These are phyloP conservation scores for Notechis scutatus DNA, from an alignment of 2,113 vertebrate genomes.

Conservation along the genomic window DNA sequence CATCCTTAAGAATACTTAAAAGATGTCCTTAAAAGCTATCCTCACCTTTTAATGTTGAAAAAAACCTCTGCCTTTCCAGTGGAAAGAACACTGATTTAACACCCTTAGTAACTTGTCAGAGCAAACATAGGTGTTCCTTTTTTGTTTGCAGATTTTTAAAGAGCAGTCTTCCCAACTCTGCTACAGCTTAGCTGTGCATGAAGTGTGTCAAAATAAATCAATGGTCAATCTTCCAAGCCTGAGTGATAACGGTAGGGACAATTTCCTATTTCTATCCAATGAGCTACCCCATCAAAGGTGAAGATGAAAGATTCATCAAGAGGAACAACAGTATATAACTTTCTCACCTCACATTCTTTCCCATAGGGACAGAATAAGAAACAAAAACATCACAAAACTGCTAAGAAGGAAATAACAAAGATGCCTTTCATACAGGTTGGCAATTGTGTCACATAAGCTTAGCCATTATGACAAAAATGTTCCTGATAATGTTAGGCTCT, in stretches of 20 bases:
- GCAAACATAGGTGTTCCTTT: background rate
- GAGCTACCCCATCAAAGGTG: background rate
- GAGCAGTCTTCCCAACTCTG: background rate
- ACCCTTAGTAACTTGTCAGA: background rate
- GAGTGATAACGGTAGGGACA: background rate
- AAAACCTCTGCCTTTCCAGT: background rate
- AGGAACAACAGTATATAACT: background rate
- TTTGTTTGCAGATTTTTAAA: background rate
- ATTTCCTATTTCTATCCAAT: background rate
- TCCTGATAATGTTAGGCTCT: background rate
- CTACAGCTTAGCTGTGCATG: background rate
- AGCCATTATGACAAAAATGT: background rate
- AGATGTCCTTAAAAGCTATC: background rate
- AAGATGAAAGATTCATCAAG: background rate
- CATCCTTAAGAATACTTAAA: background rate
- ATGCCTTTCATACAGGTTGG: background rate
- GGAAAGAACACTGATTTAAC: background rate
- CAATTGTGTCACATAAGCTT: background rate
- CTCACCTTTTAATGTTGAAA: background rate
- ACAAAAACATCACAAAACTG: background rate
- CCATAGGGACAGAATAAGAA: background rate
- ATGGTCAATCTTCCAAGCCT: background rate
- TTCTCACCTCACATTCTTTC: background rate
- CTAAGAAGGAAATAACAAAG: background rate
- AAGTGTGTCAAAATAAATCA: background rate